These are phyloP conservation scores for Sceloporus tristichus DNA, from an alignment of 2,113 vertebrate genomes.

Conservation along the genomic window DNA sequence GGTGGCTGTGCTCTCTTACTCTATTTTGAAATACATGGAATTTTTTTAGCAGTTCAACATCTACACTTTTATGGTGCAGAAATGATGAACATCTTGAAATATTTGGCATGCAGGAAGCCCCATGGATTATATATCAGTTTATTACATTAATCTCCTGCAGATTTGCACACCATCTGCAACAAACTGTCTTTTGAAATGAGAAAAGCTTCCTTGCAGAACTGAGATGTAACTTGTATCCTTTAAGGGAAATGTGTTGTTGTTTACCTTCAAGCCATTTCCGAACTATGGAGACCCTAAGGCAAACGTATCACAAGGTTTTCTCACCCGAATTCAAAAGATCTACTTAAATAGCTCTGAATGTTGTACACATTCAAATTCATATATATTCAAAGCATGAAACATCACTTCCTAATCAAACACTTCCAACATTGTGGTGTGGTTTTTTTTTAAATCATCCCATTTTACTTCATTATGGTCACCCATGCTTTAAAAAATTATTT, in stretches of 20 bases:
- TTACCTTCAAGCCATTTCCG: neutral
- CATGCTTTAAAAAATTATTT: neutral
- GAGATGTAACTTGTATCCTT: neutral
- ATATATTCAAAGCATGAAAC: neutral
- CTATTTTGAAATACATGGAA: neutral
- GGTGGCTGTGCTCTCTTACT: too few species aligned
- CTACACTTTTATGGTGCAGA: neutral
- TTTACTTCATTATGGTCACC: neutral
- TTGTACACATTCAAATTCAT: neutral
- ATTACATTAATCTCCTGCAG: constrained; percentile 8
- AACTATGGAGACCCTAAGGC: neutral
- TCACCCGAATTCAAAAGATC: neutral
- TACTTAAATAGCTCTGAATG: neutral
- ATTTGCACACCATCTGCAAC: neutral
- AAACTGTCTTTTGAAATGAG: neutral
- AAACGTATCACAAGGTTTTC: too few species aligned
- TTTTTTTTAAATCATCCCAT: neutral
- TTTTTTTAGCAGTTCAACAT: neutral
- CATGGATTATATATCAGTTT: neutral
- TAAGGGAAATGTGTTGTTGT: neutral
- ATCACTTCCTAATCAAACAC: neutral
- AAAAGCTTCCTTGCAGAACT: neutral
- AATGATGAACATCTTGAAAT: neutral
- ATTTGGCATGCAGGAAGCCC: neutral
- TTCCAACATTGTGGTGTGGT: neutral